Evolutionary conservation across 2,113 vertebrate genomes (phyloP).

Genomic region (Gila orcuttii): DNA sequence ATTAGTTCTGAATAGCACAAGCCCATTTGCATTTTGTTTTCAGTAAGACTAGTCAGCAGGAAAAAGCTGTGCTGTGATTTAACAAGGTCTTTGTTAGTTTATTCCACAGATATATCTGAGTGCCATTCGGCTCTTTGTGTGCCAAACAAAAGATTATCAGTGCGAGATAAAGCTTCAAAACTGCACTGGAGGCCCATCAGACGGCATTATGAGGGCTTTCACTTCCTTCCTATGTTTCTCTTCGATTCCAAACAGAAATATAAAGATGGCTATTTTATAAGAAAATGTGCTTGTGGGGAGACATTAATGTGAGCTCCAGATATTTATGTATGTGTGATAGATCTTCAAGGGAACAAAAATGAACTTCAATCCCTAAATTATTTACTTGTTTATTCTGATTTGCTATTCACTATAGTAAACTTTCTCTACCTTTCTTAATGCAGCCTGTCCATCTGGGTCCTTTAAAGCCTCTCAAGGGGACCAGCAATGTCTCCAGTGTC

Average conservation of each 20-base stretch:
- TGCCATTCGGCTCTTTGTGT: slow-evolving; percentile 46
- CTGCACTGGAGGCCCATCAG: slow-evolving; percentile 44
- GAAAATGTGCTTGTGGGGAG: background rate
- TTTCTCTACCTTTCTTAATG: slow-evolving; percentile 39
- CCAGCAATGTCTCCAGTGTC: slow-evolving; percentile 85
- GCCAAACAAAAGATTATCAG: slow-evolving; percentile 53
- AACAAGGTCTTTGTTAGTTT: slow-evolving; percentile 44
- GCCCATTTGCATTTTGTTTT: slow-evolving; percentile 29
- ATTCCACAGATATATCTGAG: slow-evolving; percentile 44
- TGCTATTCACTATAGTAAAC: background rate
- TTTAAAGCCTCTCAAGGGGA: slow-evolving; percentile 94
- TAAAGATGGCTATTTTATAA: slow-evolving; percentile 23
- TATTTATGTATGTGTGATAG: background rate
- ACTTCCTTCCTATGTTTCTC: background rate
- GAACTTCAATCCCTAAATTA: background rate
- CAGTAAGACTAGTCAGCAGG: slow-evolving; percentile 27
- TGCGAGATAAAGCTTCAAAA: slow-evolving; percentile 33
- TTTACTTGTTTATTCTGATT: background rate
- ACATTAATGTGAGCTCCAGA: background rate
- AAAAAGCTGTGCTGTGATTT: slow-evolving; percentile 33
- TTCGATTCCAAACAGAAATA: slow-evolving; percentile 24
- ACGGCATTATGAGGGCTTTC: slow-evolving; percentile 22
- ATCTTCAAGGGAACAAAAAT: background rate
- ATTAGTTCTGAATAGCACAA: slow-evolving; percentile 2
- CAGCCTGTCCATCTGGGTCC: slow-evolving; percentile 86